Base-by-base conservation (phyloP, 2,888 invertebrate species). In the Maniola hyperantus region DNA sequence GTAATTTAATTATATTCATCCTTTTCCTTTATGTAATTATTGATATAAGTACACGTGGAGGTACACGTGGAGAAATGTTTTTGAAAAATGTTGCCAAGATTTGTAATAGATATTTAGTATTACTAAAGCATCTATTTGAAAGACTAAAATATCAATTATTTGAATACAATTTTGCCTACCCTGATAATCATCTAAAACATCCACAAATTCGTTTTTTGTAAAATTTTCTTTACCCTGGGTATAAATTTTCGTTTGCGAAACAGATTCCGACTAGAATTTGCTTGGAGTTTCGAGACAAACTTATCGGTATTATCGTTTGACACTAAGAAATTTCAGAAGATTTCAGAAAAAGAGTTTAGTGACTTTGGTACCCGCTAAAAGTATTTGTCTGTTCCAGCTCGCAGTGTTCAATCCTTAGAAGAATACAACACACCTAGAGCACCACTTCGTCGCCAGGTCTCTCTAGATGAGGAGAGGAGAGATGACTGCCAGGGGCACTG, bases 401-500 rank as follows among this genome's bases (percentile, higher is more conserved):
- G 88, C 80, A 92, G 90, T 71, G 83, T 90, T 36, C 90, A 92
- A 72, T 87, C 89, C 0, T 73, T 93, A 61, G 92, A 93, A 78
- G 91, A 91, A 68, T 88, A 88, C 63, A 89, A 91, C 48, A 80
- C 85, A 0, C 91, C 90, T 0, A 76, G 93, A 67, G 92, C 92
- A 0, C 93, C 93, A 0, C 80, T 93, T 0, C 83, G 84, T 0
- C 85, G 93, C 0, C 93, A 93, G 71, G 87, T 93, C 0, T 93
- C 93, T 1, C 69, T 93, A 26, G 93, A 93, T 33, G 93, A 93
- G 69, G 93, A 93, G 70, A 77, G 93, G 0, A 83, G 88, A 0
- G 92, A 92, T 65, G 92, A 91, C 76, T 93, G 89, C 70, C 93
- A 87, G 65, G 93, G 92, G 0, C 93, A 93, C 72, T 93, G 92